Percentiles rank a stretch among this genome's conserved stretches.
These are phyloP conservation scores for Luscinia megarhynchos DNA, from an alignment of 2,797 vertebrate species.

Conservation along the genomic window DNA sequence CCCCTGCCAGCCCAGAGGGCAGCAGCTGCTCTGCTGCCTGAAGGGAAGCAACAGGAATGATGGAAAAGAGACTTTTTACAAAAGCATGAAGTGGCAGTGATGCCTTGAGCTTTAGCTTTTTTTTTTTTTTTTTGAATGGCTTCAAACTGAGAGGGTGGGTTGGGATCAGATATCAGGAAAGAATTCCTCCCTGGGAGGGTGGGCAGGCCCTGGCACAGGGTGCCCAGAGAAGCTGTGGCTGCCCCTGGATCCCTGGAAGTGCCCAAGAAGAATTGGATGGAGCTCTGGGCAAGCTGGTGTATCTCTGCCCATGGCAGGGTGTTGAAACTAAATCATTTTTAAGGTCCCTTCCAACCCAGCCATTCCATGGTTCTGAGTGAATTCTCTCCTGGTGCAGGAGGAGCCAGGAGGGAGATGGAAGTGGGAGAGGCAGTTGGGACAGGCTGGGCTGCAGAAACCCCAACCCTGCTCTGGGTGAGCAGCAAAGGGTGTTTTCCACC, in stretches of 20 bases:
- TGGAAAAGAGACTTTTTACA: neutral
- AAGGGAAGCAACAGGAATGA: neutral
- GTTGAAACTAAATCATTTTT: neutral
- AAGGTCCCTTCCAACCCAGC: neutral
- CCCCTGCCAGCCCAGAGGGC: neutral
- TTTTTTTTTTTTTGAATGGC: neutral
- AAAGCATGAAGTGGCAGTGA: neutral
- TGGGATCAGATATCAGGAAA: neutral
- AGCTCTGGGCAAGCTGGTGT: neutral
- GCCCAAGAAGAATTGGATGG: accelerated
- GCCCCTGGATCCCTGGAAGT: neutral
- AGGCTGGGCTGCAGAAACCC: neutral
- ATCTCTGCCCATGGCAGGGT: neutral
- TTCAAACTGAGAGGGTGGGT: neutral
- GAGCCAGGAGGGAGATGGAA: neutral
- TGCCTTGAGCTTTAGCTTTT: no score
- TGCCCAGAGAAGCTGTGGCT: neutral
- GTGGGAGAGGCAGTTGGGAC: neutral
- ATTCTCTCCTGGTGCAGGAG: neutral
- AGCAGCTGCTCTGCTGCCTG: neutral
- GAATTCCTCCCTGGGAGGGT: neutral
- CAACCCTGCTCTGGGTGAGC: neutral
- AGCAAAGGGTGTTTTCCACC: conserved; percentile 46
- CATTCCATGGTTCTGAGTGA: neutral
- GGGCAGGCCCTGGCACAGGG: neutral